Evolutionary conservation across 2,113 vertebrate species (phyloP), one percentile per base, ranked within the genome.

Genomic region (Malaclemys terrapin): DNA sequence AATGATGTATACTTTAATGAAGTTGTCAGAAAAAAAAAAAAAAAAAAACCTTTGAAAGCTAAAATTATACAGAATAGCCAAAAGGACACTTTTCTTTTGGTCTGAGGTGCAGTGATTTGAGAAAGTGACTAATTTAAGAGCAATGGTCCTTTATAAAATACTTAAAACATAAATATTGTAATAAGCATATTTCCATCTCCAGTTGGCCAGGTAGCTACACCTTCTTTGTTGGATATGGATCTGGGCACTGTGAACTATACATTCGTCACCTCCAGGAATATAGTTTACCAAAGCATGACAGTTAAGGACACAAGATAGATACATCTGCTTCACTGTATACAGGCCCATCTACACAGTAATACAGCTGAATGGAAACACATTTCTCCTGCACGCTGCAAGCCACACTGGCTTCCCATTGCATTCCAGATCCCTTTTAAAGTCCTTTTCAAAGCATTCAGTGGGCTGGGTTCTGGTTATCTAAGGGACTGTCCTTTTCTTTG

Each of bases 91-190:
- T 91, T 10, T 84, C 22, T 92, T 69, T 69, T 69, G 65, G 76
- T 80, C 88, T 59, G 65, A 75, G 93, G 6, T 49, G n/a, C 1
- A 57, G 75, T 92, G 90, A 93, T 93, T 92, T 96, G 75, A 95
- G 92, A 93, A 92, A 89, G 89, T 87, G 95, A 90, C 54, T 96
- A 92, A 94, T 89, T 69, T 89, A 79, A 94, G 92, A 82, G 59
- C 65, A 93, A 12, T 4, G 24, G 6, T 47, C 22, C 22, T 78
- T 47, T 78, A 78, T 78, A 47, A 38, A 96, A 85, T 50, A 76
- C 83, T 90, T 90, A 93, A 81, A 83, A 82, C 42, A 91, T 85
- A 91, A 95, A 91, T 42, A 47, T 57, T 92, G 92, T 50, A 49
- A 56, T 65, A 57, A 4, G 53, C 62, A 53, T n/a, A 47, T 81